Base-by-base conservation (phyloP, 2,888 invertebrate species). In the Stegana nigrithorax region DNA sequence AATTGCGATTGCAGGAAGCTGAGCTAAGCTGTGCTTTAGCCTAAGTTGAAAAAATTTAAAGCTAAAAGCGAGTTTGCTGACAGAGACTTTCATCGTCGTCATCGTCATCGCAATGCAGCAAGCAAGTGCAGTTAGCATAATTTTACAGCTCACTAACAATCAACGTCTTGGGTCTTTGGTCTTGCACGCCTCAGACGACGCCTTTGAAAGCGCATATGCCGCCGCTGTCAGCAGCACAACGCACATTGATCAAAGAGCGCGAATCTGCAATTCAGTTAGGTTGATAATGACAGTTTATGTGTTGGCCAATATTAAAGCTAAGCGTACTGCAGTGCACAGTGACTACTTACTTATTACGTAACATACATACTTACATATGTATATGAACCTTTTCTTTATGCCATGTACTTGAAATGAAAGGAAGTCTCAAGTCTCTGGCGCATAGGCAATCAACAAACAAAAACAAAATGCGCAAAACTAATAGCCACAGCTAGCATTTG, bases 111-210 rank as follows among this genome's bases (percentile, higher is more conserved):
- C 39, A 39, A 8, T 39, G 36, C 10, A 39, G 17, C 39, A 17
- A 39, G 17, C 71, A 76, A 75, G 75, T 75, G 75, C 79, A 75
- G 75, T 79, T 75, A 75, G 75, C 75, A 78, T 78, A 75, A 75
- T 75, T 75, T 75, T 80, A 75, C 75, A 75, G 79, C 80, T 77
- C 80, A 75, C 75, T 75, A 75, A 77, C 75, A 75, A 73, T 75
- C 80, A 79, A n/a, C 12, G 26, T 29, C 10, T 10, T 29, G 10
- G 6, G 29, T n/a, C 5, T 2, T 23, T n/a, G n/a, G n/a, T n/a
- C n/a, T n/a, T n/a, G n/a, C n/a, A n/a, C n/a, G n/a, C n/a, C n/a
- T n/a, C n/a, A n/a, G n/a, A n/a, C n/a, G n/a, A n/a, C n/a, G n/a
- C n/a, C n/a, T n/a, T n/a, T n/a, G n/a, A n/a, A n/a, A n/a, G n/a